Evolutionary conservation across 2,888 invertebrate species (phyloP).

Genomic region (Pseudococcus longispinus): DNA sequence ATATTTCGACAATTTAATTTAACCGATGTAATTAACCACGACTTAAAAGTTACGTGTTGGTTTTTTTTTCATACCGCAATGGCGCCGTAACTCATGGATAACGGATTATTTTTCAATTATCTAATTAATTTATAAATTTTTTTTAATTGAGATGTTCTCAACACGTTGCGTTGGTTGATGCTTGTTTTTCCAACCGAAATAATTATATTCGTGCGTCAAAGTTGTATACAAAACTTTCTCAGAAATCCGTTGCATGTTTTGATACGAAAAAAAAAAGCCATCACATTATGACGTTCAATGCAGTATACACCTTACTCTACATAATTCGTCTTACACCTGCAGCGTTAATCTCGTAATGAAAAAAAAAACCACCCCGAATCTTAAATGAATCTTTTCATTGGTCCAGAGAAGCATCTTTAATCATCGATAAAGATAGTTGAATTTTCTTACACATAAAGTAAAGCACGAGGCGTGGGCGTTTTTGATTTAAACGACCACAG

Average conservation of each 20-base stretch:
- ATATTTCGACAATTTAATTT: conserved; percentile 44
- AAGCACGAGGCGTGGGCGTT: conserved; percentile 33
- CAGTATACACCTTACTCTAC: not conserved
- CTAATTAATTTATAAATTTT: conserved; percentile 30
- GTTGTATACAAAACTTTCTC: not conserved
- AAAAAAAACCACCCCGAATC: conserved; percentile 10
- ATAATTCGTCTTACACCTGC: not conserved
- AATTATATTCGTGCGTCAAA: conserved; percentile 31
- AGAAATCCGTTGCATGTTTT: not conserved
- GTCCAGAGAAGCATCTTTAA: conserved; percentile 2
- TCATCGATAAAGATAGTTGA: conserved; percentile 17
- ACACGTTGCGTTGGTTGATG: not conserved
- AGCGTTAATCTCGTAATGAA: not conserved
- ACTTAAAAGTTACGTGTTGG: not conserved
- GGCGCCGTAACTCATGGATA: conserved; percentile 18
- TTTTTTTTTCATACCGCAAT: conserved; percentile 12
- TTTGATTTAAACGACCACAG: conserved; percentile 40
- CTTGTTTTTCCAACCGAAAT: not conserved
- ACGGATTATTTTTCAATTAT: conserved; percentile 40
- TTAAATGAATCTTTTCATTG: not conserved
- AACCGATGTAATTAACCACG: conserved; percentile 10
- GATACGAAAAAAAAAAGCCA: not conserved
- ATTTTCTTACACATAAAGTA: conserved; percentile 29
- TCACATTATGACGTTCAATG: not conserved
- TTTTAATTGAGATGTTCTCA: conserved; percentile 18